Conservation (phyloP, 2,797 vertebrate species). For the Parambassis ranga region DNA sequence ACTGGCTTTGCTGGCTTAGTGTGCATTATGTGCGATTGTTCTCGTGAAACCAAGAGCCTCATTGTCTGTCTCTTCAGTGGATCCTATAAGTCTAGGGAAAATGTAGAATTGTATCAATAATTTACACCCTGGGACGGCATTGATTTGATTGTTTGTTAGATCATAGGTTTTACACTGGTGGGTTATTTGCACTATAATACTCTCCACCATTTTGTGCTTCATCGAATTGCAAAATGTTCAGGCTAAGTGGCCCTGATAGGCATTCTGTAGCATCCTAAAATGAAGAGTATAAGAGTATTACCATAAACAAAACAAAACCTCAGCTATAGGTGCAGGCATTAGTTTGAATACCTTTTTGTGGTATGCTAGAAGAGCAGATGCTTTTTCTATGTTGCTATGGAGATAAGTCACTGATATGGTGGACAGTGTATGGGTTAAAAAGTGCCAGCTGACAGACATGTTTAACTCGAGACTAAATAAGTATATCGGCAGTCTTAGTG, state of each 20-base stretch:
- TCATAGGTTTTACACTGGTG: neutral
- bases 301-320: neutral
- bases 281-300: neutral
- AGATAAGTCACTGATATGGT: constrained; percentile 4
- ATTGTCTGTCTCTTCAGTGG: neutral
- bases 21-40: constrained; percentile 1
- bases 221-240: neutral
- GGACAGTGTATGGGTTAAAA: neutral
- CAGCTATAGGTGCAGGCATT: neutral
- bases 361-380: neutral
- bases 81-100: neutral
- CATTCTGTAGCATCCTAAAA: no score
- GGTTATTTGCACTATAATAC: neutral
- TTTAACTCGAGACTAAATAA: neutral
- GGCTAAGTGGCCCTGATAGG: neutral
- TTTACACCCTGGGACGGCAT: neutral
- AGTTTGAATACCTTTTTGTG: constrained; percentile 9
- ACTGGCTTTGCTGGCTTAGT: neutral
- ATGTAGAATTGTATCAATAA: neutral
- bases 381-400: constrained; percentile 35
- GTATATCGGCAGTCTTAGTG: neutral
- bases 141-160: neutral
- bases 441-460: neutral
- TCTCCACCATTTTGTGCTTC: neutral
- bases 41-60: neutral